Evolutionary conservation across 2,888 invertebrate species (phyloP).

Genomic region (Eupeodes latifasciatus): DNA sequence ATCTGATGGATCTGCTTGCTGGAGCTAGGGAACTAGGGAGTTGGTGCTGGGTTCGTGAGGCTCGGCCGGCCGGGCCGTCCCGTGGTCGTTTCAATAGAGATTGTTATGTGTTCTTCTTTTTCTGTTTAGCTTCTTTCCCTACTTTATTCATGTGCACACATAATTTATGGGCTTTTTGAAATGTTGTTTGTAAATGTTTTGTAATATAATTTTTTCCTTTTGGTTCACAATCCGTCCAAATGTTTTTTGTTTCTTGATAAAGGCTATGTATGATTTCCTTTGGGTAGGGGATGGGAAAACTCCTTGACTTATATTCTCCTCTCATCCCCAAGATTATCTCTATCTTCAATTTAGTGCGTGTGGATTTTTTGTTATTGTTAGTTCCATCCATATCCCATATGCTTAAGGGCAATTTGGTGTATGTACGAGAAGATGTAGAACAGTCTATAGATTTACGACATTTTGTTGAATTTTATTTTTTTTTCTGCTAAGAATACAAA

Average conservation of each 20-base stretch:
- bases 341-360: not conserved
- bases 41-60: conserved; percentile 18
- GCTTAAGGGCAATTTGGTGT: conserved; percentile 25
- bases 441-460: conserved; percentile 35
- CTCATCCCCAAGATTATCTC: conserved; percentile 4
- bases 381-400: conserved; percentile 37
- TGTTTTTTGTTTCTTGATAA: conserved; percentile 33
- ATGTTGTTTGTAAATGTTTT: conserved; percentile 57
- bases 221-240: conserved; percentile 31
- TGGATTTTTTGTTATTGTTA: conserved; percentile 32
- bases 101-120: conserved; percentile 17
- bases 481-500: conserved; percentile 15
- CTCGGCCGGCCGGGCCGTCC: not conserved
- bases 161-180: conserved; percentile 68
- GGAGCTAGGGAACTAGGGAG: not conserved
- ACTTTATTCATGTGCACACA: conserved; percentile 60
- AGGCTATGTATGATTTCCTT: conserved; percentile 23
- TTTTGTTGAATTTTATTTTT: conserved; percentile 10
- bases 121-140: conserved; percentile 18
- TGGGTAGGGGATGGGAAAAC: conserved; percentile 10
- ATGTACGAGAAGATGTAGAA: conserved; percentile 29
- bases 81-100: conserved; percentile 44
- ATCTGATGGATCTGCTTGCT: conserved; percentile 20
- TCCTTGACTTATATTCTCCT: not conserved
- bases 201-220: conserved; percentile 45